Evolutionary conservation across 2,888 invertebrate species (phyloP).

Genomic region (Allygus modestus): DNA sequence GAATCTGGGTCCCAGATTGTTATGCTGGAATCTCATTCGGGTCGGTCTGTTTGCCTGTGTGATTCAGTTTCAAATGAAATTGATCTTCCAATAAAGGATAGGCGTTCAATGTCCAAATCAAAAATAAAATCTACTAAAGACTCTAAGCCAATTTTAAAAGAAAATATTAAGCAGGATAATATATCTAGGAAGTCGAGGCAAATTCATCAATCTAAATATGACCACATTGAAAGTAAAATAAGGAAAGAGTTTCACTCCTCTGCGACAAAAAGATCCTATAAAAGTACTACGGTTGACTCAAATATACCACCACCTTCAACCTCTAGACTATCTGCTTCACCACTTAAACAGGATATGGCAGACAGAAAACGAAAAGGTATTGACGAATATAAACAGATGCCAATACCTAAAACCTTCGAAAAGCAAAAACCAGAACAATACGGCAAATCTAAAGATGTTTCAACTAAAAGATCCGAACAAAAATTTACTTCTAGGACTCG

Average conservation of each 20-base stretch:
- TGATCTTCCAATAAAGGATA: not conserved
- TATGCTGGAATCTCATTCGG: slow-evolving; percentile 35
- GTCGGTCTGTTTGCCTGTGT: slow-evolving; percentile 43
- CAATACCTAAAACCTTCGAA: not conserved
- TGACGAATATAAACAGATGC: not conserved
- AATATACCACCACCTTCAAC: slow-evolving; percentile 4
- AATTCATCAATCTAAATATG: slow-evolving; percentile 3
- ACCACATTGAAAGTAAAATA: slow-evolving; percentile 58
- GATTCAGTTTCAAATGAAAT: slow-evolving; percentile 38
- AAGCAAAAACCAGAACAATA: not conserved
- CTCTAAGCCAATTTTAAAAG: slow-evolving; percentile 6
- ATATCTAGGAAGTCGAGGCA: not conserved
- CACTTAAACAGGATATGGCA: not conserved
- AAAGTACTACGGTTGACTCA: not conserved
- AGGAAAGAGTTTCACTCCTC: slow-evolving; percentile 34
- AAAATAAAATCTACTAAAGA: slow-evolving; percentile 4
- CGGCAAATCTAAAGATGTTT: not conserved
- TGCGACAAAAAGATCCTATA: not conserved
- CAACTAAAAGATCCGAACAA: slow-evolving; percentile 1
- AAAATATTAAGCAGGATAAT: not conserved
- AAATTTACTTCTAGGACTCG: slow-evolving; percentile 58
- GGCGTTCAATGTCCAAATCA: not conserved
- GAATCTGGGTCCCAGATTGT: slow-evolving; percentile 55
- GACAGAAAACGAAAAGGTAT: not conserved
- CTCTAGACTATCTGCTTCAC: not conserved